Conservation (phyloP, 2,888 invertebrate species). For the Bibio marci region DNA sequence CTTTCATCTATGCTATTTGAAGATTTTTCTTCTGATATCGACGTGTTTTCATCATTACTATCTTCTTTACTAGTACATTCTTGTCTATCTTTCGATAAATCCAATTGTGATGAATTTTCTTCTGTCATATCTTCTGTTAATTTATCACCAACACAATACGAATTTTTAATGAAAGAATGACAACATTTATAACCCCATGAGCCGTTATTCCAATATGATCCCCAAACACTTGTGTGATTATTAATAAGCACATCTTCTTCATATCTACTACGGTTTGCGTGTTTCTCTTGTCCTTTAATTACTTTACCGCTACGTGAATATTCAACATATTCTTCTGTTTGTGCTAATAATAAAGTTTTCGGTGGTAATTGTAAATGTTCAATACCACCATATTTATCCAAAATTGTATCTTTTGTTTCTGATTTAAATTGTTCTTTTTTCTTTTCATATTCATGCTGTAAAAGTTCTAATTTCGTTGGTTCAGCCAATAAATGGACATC, state of each 20-base stretch:
- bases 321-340: slow-evolving; percentile 90
- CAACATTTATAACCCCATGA: slow-evolving; percentile 97
- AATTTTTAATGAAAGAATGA: slow-evolving; percentile 77
- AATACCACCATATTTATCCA: slow-evolving; percentile 89
- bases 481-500: slow-evolving; percentile 94
- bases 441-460: slow-evolving; percentile 77
- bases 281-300: slow-evolving; percentile 74
- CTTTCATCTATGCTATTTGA: background rate
- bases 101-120: too few species aligned
- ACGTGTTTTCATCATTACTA: background rate
- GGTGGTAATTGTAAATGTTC: slow-evolving; percentile 82
- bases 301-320: slow-evolving; percentile 88
- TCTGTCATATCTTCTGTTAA: too few species aligned
- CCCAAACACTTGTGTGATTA: slow-evolving; percentile 92
- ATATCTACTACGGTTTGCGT: slow-evolving; percentile 68
- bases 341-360: slow-evolving; percentile 74
- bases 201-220: slow-evolving; percentile 86
- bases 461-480: slow-evolving; percentile 87
- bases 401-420: slow-evolving; percentile 64
- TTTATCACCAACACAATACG: slow-evolving; percentile 60
- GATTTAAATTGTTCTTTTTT: slow-evolving; percentile 83
- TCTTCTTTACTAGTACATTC: background rate
- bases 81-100: too few species aligned
- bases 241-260: slow-evolving; percentile 85
- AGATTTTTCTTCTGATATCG: too few species aligned